phyloP scores from a whole-genome alignment of 2,113 vertebrate genomes.

The Scopus umbretta region DNA sequence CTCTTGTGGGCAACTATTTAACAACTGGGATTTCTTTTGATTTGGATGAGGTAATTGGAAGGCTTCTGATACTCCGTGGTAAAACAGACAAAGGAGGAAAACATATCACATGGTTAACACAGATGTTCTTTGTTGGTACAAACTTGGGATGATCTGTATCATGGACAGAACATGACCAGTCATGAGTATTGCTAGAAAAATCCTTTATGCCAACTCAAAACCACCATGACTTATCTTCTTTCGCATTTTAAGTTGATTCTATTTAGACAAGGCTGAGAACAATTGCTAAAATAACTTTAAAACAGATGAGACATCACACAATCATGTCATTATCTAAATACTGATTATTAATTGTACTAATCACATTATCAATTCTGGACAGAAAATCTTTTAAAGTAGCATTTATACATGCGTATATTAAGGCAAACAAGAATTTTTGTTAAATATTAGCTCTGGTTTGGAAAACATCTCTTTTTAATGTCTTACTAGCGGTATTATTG shows the following conservation, averaged over 20 bases:
- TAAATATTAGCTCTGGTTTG: neutral
- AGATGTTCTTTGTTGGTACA: neutral
- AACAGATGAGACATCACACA: neutral
- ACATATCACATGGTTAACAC: accelerated
- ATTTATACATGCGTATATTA: neutral
- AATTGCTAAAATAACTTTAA: neutral
- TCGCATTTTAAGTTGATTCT: neutral
- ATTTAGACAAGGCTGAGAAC: neutral
- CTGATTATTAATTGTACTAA: neutral
- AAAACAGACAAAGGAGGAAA: neutral
- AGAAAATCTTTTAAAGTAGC: neutral
- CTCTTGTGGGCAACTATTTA: neutral
- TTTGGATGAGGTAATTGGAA: neutral
- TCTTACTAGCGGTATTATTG: neutral
- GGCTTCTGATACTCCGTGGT: neutral
- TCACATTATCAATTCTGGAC: neutral
- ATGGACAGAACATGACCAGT: neutral
- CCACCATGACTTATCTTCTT: neutral
- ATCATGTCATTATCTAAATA: neutral
- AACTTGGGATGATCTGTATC: neutral
- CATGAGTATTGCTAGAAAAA: neutral
- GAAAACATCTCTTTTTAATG: neutral
- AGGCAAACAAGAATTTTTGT: neutral
- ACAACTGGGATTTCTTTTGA: neutral
- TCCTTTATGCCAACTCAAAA: neutral